Percentiles rank a stretch among this genome's conserved stretches.
These are phyloP conservation scores for Oryzias javanicus DNA, from an alignment of 2,113 vertebrate genomes.

Conservation along the genomic window DNA sequence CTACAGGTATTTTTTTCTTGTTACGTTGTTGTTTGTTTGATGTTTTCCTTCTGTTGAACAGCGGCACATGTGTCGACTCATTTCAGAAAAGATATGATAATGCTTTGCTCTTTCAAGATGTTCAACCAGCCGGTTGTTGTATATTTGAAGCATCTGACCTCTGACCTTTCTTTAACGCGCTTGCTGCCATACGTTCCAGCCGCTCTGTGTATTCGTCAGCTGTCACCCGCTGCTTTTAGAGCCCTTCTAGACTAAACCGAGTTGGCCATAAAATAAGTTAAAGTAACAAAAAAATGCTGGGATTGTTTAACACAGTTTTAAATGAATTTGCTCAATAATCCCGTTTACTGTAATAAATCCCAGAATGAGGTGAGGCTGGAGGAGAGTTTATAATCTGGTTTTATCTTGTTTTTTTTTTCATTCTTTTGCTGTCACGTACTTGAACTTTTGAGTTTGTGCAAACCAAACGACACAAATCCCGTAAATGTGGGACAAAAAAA, in stretches of 20 bases:
- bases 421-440: slow-evolving; percentile 17
- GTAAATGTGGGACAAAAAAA: slow-evolving; percentile 40
- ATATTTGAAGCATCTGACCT: slow-evolving; percentile 73
- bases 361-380: slow-evolving; percentile 13
- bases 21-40: too few relatives aligned
- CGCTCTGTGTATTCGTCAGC: slow-evolving; percentile 68
- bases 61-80: too few relatives aligned
- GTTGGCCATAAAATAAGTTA: slow-evolving; percentile 75
- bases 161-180: slow-evolving; percentile 64
- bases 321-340: slow-evolving; percentile 64
- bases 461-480: slow-evolving; percentile 35
- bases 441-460: slow-evolving; percentile 29
- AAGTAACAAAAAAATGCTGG: slow-evolving; percentile 64
- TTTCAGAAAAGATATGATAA: too few relatives aligned
- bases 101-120: neutral
- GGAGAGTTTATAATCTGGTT: slow-evolving; percentile 2
- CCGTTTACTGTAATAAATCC: slow-evolving; percentile 38
- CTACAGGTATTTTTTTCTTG: too few relatives aligned
- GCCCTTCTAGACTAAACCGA: slow-evolving; percentile 76
- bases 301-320: slow-evolving; percentile 66
- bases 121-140: slow-evolving; percentile 43
- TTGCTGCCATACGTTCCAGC: slow-evolving; percentile 66
- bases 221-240: slow-evolving; percentile 74
- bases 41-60: too few relatives aligned
- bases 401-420: slow-evolving; percentile 13